phyloP scores from a whole-genome alignment of 2,888 invertebrate genomes.

The Selenia dentaria region DNA sequence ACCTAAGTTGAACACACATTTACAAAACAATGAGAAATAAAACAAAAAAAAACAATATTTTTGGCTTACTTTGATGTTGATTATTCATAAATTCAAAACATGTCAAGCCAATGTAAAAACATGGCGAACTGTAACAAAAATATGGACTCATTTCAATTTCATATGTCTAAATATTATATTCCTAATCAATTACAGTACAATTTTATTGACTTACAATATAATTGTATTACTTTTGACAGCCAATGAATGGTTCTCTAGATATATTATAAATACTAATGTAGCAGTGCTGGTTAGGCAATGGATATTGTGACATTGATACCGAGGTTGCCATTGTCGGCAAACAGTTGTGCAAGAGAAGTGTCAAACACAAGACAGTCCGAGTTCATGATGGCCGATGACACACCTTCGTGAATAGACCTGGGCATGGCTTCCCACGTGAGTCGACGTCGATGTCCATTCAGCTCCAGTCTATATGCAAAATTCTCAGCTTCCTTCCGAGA shows the following conservation, averaged over 20 bases:
- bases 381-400: slow-evolving; percentile 98
- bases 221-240: slow-evolving; percentile 47
- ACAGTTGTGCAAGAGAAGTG: slow-evolving; percentile 98
- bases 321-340: slow-evolving; percentile 99
- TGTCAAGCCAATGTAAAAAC: slow-evolving; percentile 45
- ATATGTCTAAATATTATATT: slow-evolving; percentile 30
- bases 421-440: slow-evolving; percentile 99
- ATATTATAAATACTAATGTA: slow-evolving; percentile 34
- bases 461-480: slow-evolving; percentile 98
- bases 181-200: slow-evolving; percentile 22
- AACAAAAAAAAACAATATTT: slow-evolving; percentile 63
- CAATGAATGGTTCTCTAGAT: slow-evolving; percentile 43
- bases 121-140: slow-evolving; percentile 46
- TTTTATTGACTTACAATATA: slow-evolving; percentile 51
- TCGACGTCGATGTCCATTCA: slow-evolving; percentile 97
- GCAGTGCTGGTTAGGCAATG: slow-evolving; percentile 87
- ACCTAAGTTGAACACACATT: slow-evolving; percentile 78
- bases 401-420: slow-evolving; percentile 99
- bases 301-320: slow-evolving; percentile 99
- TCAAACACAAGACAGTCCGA: slow-evolving; percentile 99
- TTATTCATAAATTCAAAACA: slow-evolving; percentile 39
- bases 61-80: slow-evolving; percentile 73
- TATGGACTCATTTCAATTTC: slow-evolving; percentile 39
- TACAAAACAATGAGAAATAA: slow-evolving; percentile 56
- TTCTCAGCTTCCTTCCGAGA: slow-evolving; percentile 99